Evolutionary conservation across 2,888 invertebrate genomes (phyloP), one percentile per base, ranked within the genome.

Genomic region (Sminthurides aquaticus): DNA sequence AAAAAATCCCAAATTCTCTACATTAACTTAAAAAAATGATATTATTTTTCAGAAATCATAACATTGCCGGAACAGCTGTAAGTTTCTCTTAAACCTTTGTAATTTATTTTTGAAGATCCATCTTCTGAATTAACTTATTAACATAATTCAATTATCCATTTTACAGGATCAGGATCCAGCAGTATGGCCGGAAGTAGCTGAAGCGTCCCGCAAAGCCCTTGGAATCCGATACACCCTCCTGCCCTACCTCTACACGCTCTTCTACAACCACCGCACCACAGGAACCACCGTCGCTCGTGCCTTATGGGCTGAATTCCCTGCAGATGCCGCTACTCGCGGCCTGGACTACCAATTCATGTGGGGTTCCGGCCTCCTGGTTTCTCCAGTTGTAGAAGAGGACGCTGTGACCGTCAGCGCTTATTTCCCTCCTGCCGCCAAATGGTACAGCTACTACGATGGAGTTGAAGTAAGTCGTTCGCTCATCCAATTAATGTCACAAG

Each of bases 151-250:
- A 18, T 11, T 11, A 11, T 43, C 43, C 18, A 8, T 11, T 11
- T 18, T 25, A 27, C 75, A 88, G 88, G 86, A 87, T 49, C 92
- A 93, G 82, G 92, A 93, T 82, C 92, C 93, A 0, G 91, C 84
- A 2, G 84, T 86, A n/a, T 79, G 90, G 1, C 79, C 83, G 0
- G 81, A 80, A 54, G 88, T 90, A 22, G 83, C 86, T 15, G 77
- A 78, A 5, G 87, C 90, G 0, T 84, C 88, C 0, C 82, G 81
- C 65, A 79, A 80, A 43, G 86, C 89, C 0, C 80, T 90, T 0
- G 78, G 79, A 1, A 81, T 84, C 52, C 84, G 91, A 29, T 92
- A 92, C 79, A 79, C 82, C 1, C 79, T 91, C 11, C 79, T 91
- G 60, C 91, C 91, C 0, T 87, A 89, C 77, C 83, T 91, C 71